Evolutionary conservation across 92 coral and sea anemone species (phyloP).

Genomic region (Epizoanthus fatuus): DNA sequence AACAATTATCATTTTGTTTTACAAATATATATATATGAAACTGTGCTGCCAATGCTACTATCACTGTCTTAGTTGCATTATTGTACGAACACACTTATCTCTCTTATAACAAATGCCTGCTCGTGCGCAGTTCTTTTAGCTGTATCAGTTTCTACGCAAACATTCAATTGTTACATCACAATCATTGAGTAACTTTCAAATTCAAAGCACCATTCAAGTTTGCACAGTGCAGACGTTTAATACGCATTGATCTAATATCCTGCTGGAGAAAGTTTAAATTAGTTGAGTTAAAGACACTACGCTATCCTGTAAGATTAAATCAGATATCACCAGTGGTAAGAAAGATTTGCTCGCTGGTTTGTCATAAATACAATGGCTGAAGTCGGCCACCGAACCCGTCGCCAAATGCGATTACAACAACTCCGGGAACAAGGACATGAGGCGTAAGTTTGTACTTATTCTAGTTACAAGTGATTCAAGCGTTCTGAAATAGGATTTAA

Average conservation of each 20-base stretch:
- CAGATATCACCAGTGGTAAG: not conserved
- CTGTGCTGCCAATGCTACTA: too few relatives aligned
- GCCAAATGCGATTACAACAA: not conserved
- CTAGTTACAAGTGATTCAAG: not conserved
- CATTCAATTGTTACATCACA: slow-evolving; percentile 11
- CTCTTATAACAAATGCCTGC: not conserved
- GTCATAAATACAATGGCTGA: not conserved
- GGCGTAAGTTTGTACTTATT: not conserved
- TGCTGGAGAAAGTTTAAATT: not conserved
- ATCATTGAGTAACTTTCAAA: not conserved
- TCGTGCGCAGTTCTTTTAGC: slow-evolving; percentile 1
- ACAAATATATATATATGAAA: too few relatives aligned
- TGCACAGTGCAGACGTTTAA: not conserved
- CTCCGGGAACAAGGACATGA: not conserved
- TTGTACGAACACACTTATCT: not conserved
- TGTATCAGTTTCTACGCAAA: not conserved
- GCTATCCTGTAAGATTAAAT: not conserved
- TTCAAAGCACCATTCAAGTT: not conserved
- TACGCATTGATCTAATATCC: not conserved
- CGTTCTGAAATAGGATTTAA: not conserved
- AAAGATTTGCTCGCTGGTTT: not conserved
- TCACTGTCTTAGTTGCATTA: too few relatives aligned
- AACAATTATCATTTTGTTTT: too few relatives aligned
- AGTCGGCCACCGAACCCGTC: not conserved
- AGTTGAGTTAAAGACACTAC: not conserved